Evolutionary conservation across 2,888 invertebrate species (phyloP), one percentile per base, ranked within the genome.

Genomic region (Quadroppia sp.): DNA sequence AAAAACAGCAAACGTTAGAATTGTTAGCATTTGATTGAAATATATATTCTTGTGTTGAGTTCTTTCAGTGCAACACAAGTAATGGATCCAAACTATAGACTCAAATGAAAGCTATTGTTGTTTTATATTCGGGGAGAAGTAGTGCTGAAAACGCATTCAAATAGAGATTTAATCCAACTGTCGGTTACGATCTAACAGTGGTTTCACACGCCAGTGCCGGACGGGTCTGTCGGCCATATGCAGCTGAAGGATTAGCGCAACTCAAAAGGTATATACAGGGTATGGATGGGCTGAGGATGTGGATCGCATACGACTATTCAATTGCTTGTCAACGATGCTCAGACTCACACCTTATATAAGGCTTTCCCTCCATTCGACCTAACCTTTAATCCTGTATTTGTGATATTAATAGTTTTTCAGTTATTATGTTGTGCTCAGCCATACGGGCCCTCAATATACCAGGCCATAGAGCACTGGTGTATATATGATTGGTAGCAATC

Each of bases 341-440:
- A 15, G 4, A 45, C 45, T 69, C 20, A 15, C 32, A 25, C 15
- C 69, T 69, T 42, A 69, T 45, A 69, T 45, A 42, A 42, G 69
- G 32, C 61, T 25, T 69, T 69, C 28, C 45, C 69, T 25, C 20
- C 23, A 53, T 13, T 15, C 53, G 17, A 6, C 20, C 23, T 45
- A 56, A 72, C 56, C n/a, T 71, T 72, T 72, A 72, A 72, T 72
- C 72, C 72, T 30, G 72, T 72, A 72, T 72, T 72, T 72, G 72
- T 72, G 72, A 56, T 72, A 72, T 72, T 72, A 72, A 72, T 72
- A 72, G 72, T 71, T 71, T 32, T 25, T 2, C 20, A 69, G 69
- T 42, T 69, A 69, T 67, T 40, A 67, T 64, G 36, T 56, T 23
- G 40, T 59, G 36, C 40, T 42, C 17, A 6, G 2, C 1, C 15